Evolutionary conservation across 2,797 vertebrate genomes (phyloP), one percentile per base, ranked within the genome.

Genomic region (Cynodonichthys magdalenae): DNA sequence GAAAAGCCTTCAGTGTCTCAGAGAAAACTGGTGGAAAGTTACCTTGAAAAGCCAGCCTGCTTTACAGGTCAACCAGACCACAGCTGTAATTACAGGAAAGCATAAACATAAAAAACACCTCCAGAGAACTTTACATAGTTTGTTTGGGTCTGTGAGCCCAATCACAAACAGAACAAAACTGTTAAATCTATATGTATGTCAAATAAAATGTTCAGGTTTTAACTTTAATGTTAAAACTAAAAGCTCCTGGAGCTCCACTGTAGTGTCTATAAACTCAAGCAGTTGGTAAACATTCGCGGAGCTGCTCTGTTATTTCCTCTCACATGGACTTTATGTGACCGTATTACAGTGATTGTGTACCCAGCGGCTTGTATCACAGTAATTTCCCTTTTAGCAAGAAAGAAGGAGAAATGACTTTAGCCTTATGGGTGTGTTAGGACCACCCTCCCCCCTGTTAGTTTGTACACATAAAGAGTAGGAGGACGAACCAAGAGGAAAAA

Each of bases 261-360:
- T 42, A 54, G 24, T 41, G 39, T 62, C 52, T 62, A 51, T 48
- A 47, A 49, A 55, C n/a, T 65, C 53, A 57, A 65, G 53, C 24
- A 49, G 29, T 45, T 52, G 28, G 34, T 27, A 75, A 66, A 46
- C 53, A 57, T 50, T n/a, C 31, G 55, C 31, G 24, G 9, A 52
- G 45, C 36, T 19, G 12, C 31, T 53, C 51, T 45, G 28, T 47
- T 61, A 49, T 75, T 63, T 72, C 70, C 45, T 41, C 55, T 51
- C 19, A 9, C 17, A 14, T 46, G 50, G 45, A 67, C 66, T 53
- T 50, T 50, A 24, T 55, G 60, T 67, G 67, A 69, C 59, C 57
- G 77, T 75, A 53, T 70, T 72, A 69, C 76, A 71, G 14, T 86
- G 80, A 86, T 85, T 73, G 66, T 44, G 59, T 77, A 81, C 74